Evolutionary conservation across 2,888 invertebrate genomes (phyloP), one percentile per base, ranked within the genome.

Genomic region (Dichetophora obliterata): DNA sequence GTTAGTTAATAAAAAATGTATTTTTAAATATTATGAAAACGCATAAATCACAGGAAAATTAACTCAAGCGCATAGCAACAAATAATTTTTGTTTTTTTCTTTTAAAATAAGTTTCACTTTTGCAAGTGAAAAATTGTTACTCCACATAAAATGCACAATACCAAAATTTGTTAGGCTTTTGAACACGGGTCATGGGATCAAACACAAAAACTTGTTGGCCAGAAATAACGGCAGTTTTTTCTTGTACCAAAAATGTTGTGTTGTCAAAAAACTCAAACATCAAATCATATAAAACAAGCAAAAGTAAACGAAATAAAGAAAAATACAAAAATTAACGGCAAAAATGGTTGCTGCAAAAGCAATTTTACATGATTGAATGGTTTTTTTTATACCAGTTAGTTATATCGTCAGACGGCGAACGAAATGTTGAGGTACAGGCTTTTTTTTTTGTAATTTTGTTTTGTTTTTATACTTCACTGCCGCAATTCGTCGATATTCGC

Each of bases 41-140:
- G 43, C 27, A 71, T 59, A 71, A 71, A 57, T 71, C 57, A 71
- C 71, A 57, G 54, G 57, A 57, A 71, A 34, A 54, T 71, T 34
- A 34, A 71, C 71, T 71, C 57, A 59, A 57, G 71, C 54, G 71
- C 16, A 31, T 34, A 16, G 11, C 43, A 59, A 59, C 11, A 59
- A 27, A 16, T 59, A 59, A 16, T 59, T 59, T 59, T 27, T 27
- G 24, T 59, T 6, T 19, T 54, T 11, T 59, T 22, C n/a, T n/a
- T n/a, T n/a, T n/a, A n/a, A n/a, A 59, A 27, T 22, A 9, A 11
- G 14, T 14, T 14, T 59, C 27, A 27, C 27, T 59, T 59, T 43
- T 43, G 43, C 1, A n/a, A 43, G 27, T 27, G 19, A 5, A 59
- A 59, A 9, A 59, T 59, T 16, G 27, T 16, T 59, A 16, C 27